Evolutionary conservation across 2,888 invertebrate genomes (phyloP).

Genomic region (Synergus japonicus): DNA sequence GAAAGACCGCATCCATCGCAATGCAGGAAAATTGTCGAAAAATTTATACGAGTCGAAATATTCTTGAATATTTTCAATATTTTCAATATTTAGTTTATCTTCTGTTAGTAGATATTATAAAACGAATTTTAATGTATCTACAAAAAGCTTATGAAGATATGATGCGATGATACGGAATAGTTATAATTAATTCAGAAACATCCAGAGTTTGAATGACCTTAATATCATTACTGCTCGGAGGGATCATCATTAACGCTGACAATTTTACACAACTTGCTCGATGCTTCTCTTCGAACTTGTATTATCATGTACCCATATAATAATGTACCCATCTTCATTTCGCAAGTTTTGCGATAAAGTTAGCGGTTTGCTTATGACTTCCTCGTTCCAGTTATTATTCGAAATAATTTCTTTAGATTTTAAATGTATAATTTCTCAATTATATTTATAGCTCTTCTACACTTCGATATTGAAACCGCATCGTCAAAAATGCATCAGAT

Average conservation of each 20-base stretch:
- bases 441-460: neutral
- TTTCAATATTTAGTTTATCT: too few species aligned
- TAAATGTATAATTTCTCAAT: neutral
- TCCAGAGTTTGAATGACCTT: neutral
- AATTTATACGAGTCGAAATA: neutral
- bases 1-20: slow-evolving; percentile 15
- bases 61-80: neutral
- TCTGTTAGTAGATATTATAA: too few species aligned
- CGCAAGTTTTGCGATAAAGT: slow-evolving; percentile 16
- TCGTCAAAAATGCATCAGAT: neutral
- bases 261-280: slow-evolving; percentile 7
- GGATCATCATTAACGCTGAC: neutral
- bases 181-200: neutral
- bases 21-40: slow-evolving; percentile 18
- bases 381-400: neutral
- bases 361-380: slow-evolving; percentile 7
- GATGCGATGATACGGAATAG: neutral
- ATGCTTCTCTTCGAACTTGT: slow-evolving; percentile 4
- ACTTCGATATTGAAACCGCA: neutral
- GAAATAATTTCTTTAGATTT: neutral
- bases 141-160: too few species aligned
- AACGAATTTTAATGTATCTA: too few species aligned
- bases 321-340: slow-evolving; percentile 9
- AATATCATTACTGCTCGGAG: neutral
- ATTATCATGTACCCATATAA: slow-evolving; percentile 8